A percentile compares a stretch with the other conserved stretches of the same genome.
Conservation (phyloP, 2,113 vertebrate species). For the Etheostoma cragini region DNA sequence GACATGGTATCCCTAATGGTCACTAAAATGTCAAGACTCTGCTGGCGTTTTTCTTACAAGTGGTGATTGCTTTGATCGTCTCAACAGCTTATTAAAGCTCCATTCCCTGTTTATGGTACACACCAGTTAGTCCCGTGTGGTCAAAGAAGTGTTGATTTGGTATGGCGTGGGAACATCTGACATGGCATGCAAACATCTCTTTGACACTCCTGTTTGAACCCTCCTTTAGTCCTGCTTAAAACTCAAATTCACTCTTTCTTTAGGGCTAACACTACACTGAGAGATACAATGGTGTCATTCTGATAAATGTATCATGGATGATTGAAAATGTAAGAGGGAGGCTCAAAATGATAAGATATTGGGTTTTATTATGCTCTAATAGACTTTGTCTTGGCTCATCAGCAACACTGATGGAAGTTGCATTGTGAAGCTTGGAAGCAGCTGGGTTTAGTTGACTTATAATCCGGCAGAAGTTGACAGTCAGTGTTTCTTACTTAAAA, state of each 20-base stretch:
- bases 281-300: background rate
- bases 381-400: background rate
- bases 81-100: constrained; percentile 9
- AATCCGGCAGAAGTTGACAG: background rate
- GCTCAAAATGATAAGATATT: background rate
- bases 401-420: background rate
- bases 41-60: constrained; percentile 4
- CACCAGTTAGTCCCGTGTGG: background rate
- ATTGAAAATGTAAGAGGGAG: background rate
- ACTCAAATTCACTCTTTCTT: background rate
- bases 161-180: background rate
- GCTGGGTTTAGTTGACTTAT: background rate
- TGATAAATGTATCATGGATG: background rate
- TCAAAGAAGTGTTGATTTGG: background rate
- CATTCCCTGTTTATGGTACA: constrained; percentile 1
- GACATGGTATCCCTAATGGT: background rate
- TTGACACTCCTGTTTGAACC: constrained; percentile 4
- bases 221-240: background rate
- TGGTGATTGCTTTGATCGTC: constrained; percentile 1
- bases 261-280: background rate
- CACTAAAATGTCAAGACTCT: too few relatives aligned
- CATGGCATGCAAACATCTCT: background rate
- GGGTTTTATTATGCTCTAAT: background rate
- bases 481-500: constrained; percentile 4
- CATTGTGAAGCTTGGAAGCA: background rate